A percentile compares a stretch with the other conserved stretches of the same genome.
These are phyloP conservation scores for Toxotes lorentzi DNA, from an alignment of 2,797 vertebrate species.

Conservation along the genomic window DNA sequence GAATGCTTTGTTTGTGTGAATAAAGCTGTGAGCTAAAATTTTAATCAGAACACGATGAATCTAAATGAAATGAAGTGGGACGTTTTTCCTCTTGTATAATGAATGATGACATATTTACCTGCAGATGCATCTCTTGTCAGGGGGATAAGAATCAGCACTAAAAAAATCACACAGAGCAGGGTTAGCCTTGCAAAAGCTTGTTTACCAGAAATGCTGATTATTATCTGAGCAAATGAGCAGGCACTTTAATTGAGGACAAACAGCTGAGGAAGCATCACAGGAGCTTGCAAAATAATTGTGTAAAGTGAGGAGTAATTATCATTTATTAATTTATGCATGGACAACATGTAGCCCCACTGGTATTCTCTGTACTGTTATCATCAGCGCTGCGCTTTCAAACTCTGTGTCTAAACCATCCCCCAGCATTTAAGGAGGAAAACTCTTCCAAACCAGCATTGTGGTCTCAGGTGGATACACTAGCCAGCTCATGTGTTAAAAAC, in stretches of 20 bases:
- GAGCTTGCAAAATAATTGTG: conserved; percentile 57
- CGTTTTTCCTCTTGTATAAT: neutral
- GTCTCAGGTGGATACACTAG: neutral
- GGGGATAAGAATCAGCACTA: conserved; percentile 63
- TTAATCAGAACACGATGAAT: neutral
- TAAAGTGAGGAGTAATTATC: conserved; percentile 62
- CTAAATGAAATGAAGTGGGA: neutral
- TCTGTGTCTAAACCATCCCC: conserved; percentile 37
- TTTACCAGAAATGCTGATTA: conserved; percentile 67
- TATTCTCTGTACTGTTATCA: conserved; percentile 22
- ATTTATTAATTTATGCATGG: conserved; percentile 60
- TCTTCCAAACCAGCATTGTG: neutral
- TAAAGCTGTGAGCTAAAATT: neutral
- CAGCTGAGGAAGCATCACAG: conserved; percentile 68
- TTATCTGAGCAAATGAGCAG: conserved; percentile 66
- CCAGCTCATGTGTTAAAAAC: conserved; percentile 12
- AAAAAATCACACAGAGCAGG: conserved; percentile 49
- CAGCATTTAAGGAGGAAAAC: conserved; percentile 21
- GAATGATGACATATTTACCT: conserved; percentile 55
- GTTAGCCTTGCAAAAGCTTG: conserved; percentile 51
- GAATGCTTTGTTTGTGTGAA: neutral
- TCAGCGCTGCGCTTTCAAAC: conserved; percentile 30
- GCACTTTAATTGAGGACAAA: conserved; percentile 71
- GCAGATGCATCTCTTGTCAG: conserved; percentile 36
- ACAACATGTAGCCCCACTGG: conserved; percentile 39